phyloP scores from a whole-genome alignment of 1,140 invertebrate genomes.

The Mizuhopecten yessoensis region DNA sequence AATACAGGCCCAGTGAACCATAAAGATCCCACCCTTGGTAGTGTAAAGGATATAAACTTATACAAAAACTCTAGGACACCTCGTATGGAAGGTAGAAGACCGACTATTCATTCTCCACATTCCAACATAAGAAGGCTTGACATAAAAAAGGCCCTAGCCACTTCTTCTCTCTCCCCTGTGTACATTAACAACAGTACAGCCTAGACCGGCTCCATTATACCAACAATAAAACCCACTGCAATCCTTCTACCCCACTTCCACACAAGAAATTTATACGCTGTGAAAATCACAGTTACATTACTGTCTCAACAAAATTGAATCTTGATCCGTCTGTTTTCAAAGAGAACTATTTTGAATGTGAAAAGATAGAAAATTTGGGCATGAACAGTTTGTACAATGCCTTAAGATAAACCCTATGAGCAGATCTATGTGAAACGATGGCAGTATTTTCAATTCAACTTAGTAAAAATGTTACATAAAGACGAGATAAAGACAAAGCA shows the following conservation, averaged over 20 bases:
- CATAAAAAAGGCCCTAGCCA: conserved; percentile 22
- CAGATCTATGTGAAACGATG: background rate
- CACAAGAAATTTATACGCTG: background rate
- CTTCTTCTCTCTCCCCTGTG: background rate
- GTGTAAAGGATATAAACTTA: background rate
- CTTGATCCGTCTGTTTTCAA: background rate
- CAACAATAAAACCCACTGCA: too few species aligned
- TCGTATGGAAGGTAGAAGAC: conserved; percentile 1
- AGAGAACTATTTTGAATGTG: background rate
- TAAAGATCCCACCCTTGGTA: conserved; percentile 9
- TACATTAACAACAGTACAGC: conserved; percentile 27
- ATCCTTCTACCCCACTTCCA: background rate
- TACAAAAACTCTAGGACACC: conserved; percentile 32
- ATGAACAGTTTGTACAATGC: too few species aligned
- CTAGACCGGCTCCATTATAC: background rate
- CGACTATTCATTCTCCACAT: conserved; percentile 26
- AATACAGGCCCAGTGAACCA: background rate
- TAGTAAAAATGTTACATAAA: background rate
- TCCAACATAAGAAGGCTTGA: conserved; percentile 37
- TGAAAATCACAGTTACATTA: background rate
- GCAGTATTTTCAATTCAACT: background rate
- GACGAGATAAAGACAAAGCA: background rate
- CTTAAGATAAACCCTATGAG: background rate
- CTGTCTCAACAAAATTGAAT: background rate
- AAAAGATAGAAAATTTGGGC: too few species aligned